These are phyloP conservation scores for Phrynocephalus guinanensis DNA, from an alignment of 2,797 vertebrate species.

Conservation along the genomic window DNA sequence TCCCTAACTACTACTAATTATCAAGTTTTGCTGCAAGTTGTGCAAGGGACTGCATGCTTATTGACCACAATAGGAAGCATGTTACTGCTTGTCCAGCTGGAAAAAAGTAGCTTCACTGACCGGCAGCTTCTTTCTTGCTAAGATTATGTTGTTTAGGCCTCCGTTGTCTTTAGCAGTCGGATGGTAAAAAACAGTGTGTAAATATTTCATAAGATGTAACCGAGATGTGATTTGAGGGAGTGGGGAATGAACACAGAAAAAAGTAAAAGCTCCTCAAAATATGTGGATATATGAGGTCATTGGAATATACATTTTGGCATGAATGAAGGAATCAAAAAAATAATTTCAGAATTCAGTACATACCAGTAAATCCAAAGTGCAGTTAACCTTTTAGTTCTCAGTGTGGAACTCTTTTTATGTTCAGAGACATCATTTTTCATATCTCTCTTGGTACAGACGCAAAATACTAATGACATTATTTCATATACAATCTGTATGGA, in stretches of 20 bases:
- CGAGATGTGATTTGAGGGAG: neutral
- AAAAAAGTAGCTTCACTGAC: neutral
- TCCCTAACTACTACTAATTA: too few relatives aligned
- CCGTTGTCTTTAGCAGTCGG: neutral
- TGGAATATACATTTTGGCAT: neutral
- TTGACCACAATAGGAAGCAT: neutral
- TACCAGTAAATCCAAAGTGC: rapidly evolving
- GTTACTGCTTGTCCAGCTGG: neutral
- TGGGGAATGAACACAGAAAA: too few relatives aligned
- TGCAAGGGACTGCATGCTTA: neutral
- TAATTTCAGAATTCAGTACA: neutral
- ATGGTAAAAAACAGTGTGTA: neutral
- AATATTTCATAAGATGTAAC: neutral
- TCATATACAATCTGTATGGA: neutral
- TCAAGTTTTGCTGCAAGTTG: neutral
- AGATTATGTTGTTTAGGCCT: neutral
- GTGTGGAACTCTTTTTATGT: neutral
- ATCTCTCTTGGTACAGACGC: neutral
- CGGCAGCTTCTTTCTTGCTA: neutral
- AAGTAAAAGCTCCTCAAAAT: too few relatives aligned
- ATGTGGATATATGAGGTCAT: neutral
- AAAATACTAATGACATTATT: neutral
- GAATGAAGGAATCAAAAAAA: neutral
- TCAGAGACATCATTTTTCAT: neutral
- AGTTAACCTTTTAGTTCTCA: neutral